Conservation (phyloP, 2,888 invertebrate genomes). For the Macrosiphum euphorbiae region DNA sequence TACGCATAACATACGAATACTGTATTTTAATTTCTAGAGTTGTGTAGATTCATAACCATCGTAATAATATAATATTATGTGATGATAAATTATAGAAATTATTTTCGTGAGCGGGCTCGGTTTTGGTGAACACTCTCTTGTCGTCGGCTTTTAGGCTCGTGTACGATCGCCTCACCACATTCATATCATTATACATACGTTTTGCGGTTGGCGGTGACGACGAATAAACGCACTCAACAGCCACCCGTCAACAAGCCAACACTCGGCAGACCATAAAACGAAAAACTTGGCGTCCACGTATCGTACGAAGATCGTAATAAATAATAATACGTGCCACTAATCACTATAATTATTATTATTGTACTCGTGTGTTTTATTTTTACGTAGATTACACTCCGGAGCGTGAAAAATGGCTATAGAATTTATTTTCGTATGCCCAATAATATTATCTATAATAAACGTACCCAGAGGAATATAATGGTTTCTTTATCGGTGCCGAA, state of each 20-base stretch:
- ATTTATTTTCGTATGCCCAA: not conserved
- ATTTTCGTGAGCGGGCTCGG: not conserved
- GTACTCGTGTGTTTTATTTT: not conserved
- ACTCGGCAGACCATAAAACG: constrained; percentile 24
- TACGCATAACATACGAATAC: not conserved
- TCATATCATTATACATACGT: not conserved
- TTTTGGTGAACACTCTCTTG: not conserved
- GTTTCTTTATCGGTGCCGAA: not conserved
- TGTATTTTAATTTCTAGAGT: not conserved
- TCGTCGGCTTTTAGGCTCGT: not conserved
- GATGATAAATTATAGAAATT: not conserved
- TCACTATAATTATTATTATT: not conserved
- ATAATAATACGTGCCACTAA: constrained; percentile 1
- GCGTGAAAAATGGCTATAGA: constrained; percentile 20
- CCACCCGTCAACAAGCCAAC: not conserved
- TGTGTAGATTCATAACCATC: not conserved
- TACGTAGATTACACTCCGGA: not conserved
- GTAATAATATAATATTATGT: not conserved
- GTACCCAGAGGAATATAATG: not conserved
- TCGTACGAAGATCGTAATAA: not conserved
- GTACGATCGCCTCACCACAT: not conserved
- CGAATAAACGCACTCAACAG: not conserved
- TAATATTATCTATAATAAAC: not conserved
- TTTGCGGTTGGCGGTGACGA: not conserved
- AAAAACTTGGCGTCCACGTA: constrained; percentile 6